Base-by-base conservation (phyloP, 2,797 vertebrate species). In the Buphagus erythrorhynchus region DNA sequence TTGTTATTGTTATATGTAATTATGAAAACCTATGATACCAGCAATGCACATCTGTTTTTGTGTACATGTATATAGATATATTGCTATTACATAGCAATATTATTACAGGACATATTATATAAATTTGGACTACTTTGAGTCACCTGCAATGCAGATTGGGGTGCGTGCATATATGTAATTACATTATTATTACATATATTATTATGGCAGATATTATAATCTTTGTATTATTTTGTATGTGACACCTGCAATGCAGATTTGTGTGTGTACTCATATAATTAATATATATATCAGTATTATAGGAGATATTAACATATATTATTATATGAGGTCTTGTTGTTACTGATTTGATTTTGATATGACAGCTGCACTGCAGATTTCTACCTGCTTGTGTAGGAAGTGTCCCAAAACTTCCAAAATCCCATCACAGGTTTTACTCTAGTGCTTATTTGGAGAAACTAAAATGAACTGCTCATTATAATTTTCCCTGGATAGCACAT, bases 391-490 rank as follows among this genome's bases (percentile, higher is more conserved):
- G 4, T 17, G 24, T 4, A 49, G 0, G 24, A 69, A 69, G 3
- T 3, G 19, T 51, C 51, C 45, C 52, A 24, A 28, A 31, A 42
- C 20, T 17, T 20, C 31, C 29, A 40, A 45, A 69, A 54, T 4
- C 28, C 33, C 46, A 16, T 1, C 8, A 1, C 35, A 25, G 4
- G 5, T 25, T 80, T 62, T 35, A n/a, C 40, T 59, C 33, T 14
- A 29, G 33, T 5, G 4, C 33, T 38, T 15, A 5, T 28, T 7
- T 14, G 43, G 38, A 67, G 13, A 67, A 88, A 36, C 52, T 10
- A 18, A 33, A 80, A 29, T 0, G 6, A 80, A 43, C 16, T 24
- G 28, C 48, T 55, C 22, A 0, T 40, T 8, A 3, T 1, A 0
- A 5, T 11, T 59, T 49, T 22, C 57, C 72, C 69, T 51, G 65